Evolutionary conservation across 2,797 vertebrate genomes (phyloP).

Genomic region (Cichlasoma orientale): DNA sequence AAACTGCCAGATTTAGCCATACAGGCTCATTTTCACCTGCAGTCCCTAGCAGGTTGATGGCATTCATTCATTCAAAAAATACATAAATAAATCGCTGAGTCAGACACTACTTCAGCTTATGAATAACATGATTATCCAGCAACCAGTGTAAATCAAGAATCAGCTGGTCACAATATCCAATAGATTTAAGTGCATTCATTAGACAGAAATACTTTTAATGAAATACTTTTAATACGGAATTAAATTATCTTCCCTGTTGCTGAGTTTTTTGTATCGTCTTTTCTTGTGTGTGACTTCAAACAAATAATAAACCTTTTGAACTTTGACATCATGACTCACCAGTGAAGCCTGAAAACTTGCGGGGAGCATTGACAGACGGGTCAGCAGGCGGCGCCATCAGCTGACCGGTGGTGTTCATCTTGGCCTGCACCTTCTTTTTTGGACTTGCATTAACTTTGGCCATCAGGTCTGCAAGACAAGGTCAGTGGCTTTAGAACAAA

Average conservation of each 20-base stretch:
- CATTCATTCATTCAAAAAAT: not conserved
- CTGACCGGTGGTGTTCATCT: slow-evolving; percentile 82
- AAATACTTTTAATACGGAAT: not conserved
- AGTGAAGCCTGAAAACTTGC: slow-evolving; percentile 96
- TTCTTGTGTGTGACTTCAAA: not conserved
- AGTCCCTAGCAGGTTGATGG: not conserved
- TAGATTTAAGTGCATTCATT: not conserved
- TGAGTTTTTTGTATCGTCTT: not conserved
- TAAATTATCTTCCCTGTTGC: not conserved
- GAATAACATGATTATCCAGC: too few relatives aligned
- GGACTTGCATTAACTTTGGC: slow-evolving; percentile 87
- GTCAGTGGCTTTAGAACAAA: fast-evolving
- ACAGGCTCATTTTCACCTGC: fast-evolving
- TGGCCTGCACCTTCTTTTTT: slow-evolving; percentile 94
- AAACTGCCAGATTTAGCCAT: not conserved
- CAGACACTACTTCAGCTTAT: too few relatives aligned
- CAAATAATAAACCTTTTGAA: not conserved
- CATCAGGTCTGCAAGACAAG: slow-evolving; percentile 82
- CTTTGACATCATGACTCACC: slow-evolving; percentile 71
- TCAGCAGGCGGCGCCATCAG: slow-evolving; percentile 77
- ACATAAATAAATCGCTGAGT: too few relatives aligned
- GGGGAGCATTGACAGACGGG: slow-evolving; percentile 83
- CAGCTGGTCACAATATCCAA: too few relatives aligned
- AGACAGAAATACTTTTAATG: not conserved
- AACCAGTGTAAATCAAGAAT: not conserved